Percentiles rank a stretch among this genome's conserved stretches.
Evolutionary conservation across 2,113 vertebrate species (phyloP).

Genomic region (Ciconia stormi): DNA sequence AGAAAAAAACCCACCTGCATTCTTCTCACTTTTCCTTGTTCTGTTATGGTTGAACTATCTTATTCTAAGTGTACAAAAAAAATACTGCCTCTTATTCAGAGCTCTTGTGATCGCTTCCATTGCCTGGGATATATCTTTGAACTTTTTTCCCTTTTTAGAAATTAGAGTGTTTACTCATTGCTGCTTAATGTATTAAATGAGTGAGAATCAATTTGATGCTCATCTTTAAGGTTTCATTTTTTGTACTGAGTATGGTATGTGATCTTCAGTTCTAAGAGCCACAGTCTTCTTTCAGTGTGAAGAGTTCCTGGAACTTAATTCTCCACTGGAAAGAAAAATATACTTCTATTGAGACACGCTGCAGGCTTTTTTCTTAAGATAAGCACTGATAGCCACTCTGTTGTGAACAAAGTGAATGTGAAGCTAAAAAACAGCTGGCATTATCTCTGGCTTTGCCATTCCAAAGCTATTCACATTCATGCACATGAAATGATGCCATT

Average conservation of each 20-base stretch:
- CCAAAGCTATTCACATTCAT: neutral
- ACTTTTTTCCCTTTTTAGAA: neutral
- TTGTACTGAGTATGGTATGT: neutral
- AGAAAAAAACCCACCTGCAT: fast-evolving
- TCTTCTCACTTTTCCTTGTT: neutral
- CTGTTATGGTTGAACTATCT: neutral
- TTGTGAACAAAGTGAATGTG: neutral
- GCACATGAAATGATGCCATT: neutral
- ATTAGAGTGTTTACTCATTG: neutral
- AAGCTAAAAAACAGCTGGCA: neutral
- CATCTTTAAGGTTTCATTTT: neutral
- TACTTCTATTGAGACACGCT: neutral
- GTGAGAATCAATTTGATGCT: neutral
- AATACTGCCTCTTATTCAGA: neutral
- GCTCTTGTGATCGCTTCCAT: neutral
- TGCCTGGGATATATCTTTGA: neutral
- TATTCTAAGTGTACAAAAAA: neutral
- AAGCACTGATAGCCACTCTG: neutral
- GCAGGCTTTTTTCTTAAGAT: neutral
- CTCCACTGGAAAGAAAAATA: neutral
- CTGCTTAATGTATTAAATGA: neutral
- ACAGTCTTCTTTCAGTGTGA: neutral
- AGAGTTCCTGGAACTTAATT: neutral
- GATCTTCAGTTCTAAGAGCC: neutral
- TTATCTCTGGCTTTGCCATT: neutral